phyloP scores from a whole-genome alignment of 2,797 vertebrate genomes.

The Sarcophilus harrisii region DNA sequence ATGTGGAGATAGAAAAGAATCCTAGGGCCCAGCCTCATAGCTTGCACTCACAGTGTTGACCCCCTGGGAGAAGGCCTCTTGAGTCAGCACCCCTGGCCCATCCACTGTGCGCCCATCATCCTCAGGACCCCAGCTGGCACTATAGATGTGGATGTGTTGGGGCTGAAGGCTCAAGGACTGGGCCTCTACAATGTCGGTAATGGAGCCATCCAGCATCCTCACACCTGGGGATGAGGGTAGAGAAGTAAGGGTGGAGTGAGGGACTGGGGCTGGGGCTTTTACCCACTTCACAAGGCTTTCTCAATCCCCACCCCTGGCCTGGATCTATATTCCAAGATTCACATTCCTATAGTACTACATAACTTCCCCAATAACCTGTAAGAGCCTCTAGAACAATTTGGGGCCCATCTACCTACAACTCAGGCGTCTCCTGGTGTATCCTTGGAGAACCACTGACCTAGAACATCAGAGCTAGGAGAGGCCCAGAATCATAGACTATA shows the following conservation, averaged over 20 bases:
- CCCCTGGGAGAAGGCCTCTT: constrained; percentile 86
- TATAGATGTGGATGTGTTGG: constrained; percentile 94
- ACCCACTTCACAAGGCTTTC: background rate
- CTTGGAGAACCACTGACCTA: background rate
- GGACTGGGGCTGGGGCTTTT: background rate
- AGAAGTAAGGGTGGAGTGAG: background rate
- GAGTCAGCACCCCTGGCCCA: constrained; percentile 89
- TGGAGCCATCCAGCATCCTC: constrained; percentile 93
- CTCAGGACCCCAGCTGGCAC: constrained; percentile 94
- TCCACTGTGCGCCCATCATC: constrained; percentile 93
- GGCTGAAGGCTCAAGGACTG: constrained; percentile 90
- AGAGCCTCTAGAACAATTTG: background rate
- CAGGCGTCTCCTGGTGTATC: background rate
- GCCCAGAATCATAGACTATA: background rate
- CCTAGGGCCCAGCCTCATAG: fast-evolving
- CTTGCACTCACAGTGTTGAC: constrained; percentile 73
- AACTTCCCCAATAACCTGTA: background rate
- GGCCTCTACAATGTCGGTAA: constrained; percentile 92
- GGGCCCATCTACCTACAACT: background rate
- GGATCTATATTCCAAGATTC: background rate
- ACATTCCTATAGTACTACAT: background rate
- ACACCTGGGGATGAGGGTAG: constrained; percentile 85
- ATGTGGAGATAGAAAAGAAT: background rate
- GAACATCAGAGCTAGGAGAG: background rate
- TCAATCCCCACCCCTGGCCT: background rate